Conservation (phyloP, 2,797 vertebrate species). For the Chiroxiphia lanceolata region DNA sequence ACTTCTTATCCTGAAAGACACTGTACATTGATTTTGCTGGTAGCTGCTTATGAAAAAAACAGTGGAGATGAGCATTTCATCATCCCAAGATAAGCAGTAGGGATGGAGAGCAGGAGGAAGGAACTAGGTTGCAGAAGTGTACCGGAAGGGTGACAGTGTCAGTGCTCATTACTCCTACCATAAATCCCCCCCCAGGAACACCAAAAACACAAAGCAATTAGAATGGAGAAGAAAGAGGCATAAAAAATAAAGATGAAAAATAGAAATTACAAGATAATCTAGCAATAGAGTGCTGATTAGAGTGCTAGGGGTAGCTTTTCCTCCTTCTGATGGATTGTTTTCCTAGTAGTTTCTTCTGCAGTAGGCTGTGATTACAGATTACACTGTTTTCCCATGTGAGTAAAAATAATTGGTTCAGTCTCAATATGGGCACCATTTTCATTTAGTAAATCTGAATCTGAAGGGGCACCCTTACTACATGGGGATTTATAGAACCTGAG, state of each 20-base stretch:
- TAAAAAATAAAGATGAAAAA: neutral
- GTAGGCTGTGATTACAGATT: neutral
- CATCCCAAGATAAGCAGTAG: neutral
- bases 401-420: neutral
- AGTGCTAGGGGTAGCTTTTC: neutral
- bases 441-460: neutral
- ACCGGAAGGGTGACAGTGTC: neutral
- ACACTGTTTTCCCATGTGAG: neutral
- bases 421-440: neutral
- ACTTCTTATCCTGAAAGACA: neutral
- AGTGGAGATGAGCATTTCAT: neutral
- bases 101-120: neutral
- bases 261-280: neutral
- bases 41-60: neutral
- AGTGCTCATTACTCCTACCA: neutral
- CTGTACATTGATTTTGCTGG: neutral
- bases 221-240: neutral
- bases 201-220: neutral
- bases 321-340: neutral
- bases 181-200: neutral
- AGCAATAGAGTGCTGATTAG: neutral
- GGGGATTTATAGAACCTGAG: neutral
- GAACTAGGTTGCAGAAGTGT: rapidly evolving
- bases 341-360: neutral
- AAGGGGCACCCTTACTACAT: neutral